A percentile compares a stretch with the other conserved stretches of the same genome.
phyloP scores from a whole-genome alignment of 2,888 invertebrate genomes.

The Diabrotica balteata region DNA sequence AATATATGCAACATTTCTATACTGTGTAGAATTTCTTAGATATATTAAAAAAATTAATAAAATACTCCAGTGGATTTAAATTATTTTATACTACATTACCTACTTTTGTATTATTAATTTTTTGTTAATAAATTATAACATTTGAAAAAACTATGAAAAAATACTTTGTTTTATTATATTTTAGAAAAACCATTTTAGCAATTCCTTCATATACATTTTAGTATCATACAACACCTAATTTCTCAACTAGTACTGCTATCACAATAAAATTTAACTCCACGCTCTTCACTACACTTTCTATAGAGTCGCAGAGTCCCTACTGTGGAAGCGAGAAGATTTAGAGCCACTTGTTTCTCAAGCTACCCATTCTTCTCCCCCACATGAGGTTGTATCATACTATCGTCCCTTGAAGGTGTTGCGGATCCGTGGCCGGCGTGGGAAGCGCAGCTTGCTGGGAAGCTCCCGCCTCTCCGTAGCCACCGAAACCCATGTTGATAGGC shows the following conservation, averaged over 20 bases:
- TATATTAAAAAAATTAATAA: no score
- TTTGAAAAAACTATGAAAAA: no score
- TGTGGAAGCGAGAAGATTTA: slow-evolving; percentile 66
- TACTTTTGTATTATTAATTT: no score
- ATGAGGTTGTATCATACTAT: slow-evolving; percentile 95
- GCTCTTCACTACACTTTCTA: slow-evolving; percentile 23
- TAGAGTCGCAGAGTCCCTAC: slow-evolving; percentile 46
- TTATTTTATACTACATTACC: no score
- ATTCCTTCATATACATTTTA: no score
- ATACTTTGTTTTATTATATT: no score
- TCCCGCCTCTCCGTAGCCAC: slow-evolving; percentile 52
- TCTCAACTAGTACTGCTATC: slow-evolving; percentile 9
- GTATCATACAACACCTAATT: slow-evolving; percentile 3
- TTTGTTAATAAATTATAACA: no score
- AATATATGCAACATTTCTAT: no score
- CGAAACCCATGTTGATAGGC: slow-evolving; percentile 52
- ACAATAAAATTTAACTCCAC: slow-evolving; percentile 18
- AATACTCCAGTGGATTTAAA: no score
- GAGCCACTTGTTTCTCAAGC: slow-evolving; percentile 78
- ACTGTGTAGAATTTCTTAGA: no score
- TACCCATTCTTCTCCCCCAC: slow-evolving; percentile 89
- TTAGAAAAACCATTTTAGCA: no score
- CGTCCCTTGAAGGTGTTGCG: slow-evolving; percentile 85
- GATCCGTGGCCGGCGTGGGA: slow-evolving; percentile 63
- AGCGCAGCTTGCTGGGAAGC: slow-evolving; percentile 54